Evolutionary conservation across 2,797 vertebrate genomes (phyloP).

Genomic region (Manis crassicaudata): DNA sequence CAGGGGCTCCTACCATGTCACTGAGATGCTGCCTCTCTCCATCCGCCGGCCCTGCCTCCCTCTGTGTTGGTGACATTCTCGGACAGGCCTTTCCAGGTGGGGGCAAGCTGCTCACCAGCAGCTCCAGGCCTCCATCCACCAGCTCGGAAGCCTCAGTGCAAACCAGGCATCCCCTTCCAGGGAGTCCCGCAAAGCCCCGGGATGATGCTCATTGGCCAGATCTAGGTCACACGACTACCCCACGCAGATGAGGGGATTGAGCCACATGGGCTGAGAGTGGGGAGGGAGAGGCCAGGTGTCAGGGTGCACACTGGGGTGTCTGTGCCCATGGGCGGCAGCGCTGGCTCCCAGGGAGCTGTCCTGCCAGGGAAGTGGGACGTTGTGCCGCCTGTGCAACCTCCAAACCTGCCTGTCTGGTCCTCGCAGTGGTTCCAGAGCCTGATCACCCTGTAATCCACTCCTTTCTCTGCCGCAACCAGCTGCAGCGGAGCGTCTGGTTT

Average conservation of each 20-base stretch:
- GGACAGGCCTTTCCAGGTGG: neutral
- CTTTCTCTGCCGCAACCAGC: neutral
- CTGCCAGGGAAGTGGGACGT: no score
- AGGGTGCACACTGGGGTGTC: neutral
- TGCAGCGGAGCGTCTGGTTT: neutral
- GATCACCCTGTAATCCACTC: neutral
- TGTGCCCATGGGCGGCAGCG: neutral
- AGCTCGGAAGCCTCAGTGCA: neutral
- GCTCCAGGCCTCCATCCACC: neutral
- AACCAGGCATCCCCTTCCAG: neutral
- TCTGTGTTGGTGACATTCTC: neutral
- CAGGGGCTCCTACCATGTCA: neutral
- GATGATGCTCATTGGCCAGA: neutral
- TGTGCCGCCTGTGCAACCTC: neutral
- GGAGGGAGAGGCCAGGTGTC: neutral
- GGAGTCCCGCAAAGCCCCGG: neutral
- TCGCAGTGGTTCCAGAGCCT: no score
- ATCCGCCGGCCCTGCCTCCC: neutral
- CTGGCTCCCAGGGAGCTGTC: neutral
- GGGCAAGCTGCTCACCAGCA: neutral
- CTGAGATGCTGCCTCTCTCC: fast-evolving
- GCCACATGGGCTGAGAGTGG: neutral
- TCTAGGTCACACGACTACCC: neutral
- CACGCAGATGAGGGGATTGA: neutral
- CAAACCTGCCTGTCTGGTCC: neutral